Evolutionary conservation across 2,113 vertebrate genomes (phyloP).

Genomic region (Neomonachus schauinslandi): DNA sequence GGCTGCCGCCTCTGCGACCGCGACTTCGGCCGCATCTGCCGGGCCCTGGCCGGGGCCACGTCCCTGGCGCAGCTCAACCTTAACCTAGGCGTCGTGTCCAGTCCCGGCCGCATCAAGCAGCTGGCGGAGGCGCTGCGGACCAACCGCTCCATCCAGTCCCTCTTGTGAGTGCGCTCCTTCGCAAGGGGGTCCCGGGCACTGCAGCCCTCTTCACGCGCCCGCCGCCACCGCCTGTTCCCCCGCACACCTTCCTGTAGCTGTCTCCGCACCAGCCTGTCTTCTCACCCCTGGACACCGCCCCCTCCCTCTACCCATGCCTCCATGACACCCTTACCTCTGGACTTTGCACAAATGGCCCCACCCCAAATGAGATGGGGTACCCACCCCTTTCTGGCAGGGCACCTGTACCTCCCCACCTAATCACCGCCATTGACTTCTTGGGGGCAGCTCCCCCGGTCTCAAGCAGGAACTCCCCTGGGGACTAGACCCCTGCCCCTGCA

Average conservation of each 20-base stretch:
- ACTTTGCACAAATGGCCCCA: neutral
- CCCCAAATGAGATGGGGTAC: neutral
- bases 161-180: conserved; percentile 92
- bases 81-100: conserved; percentile 95
- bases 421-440: neutral
- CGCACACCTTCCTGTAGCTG: neutral
- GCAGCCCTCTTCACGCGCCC: neutral
- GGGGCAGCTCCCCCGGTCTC: neutral
- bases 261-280: neutral
- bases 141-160: conserved; percentile 96
- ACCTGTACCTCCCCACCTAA: neutral
- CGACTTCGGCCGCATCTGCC: conserved; percentile 95
- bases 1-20: conserved; percentile 96
- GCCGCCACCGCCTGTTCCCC: neutral
- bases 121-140: conserved; percentile 93
- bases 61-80: conserved; percentile 96
- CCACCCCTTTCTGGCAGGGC: conserved; percentile 72
- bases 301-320: neutral
- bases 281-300: neutral
- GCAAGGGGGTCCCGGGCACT: conserved; percentile 33
- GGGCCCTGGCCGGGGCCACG: conserved; percentile 91
- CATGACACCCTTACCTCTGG: neutral
- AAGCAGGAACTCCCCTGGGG: neutral
- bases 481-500: neutral
- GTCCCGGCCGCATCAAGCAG: conserved; percentile 91